Evolutionary conservation across 2,797 vertebrate genomes (phyloP), one percentile per base, ranked within the genome.

Genomic region (Melanogrammus aeglefinus): DNA sequence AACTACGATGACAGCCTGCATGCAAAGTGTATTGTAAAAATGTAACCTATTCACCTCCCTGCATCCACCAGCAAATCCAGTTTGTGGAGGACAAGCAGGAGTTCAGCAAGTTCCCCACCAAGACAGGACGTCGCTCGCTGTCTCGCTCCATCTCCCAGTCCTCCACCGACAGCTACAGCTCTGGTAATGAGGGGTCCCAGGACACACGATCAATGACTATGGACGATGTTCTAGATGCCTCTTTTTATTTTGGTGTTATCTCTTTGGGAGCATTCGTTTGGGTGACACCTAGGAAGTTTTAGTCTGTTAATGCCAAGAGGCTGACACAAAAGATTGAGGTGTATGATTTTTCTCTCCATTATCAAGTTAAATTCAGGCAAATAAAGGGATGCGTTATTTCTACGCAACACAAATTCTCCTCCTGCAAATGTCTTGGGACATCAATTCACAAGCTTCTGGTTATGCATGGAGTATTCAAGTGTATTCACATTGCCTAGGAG

Each of bases 21-120:
- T 41, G 36, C 36, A 41, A 9, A 29, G 7, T 27, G 21, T 13
- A 14, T 24, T 41, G 9, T 41, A 44, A 74, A 41, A 12, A 31
- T 74, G 18, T 69, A 69, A 78, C n/a, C 24, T 66, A 74, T 72
- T 76, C 2, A 24, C 81, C 70, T 29, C 75, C 79, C 72, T 39
- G n/a, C 24, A 2, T 27, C 24, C 76, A 13, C 29, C 76, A 98
- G 96, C 96, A 98, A 94, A 98, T 98, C 92, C 97, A 98, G 81
- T 98, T 98, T 94, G 96, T 96, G 79, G 97, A 98, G 93, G 97
- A 98, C 90, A 97, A 97, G 94, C 97, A 98, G 89, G 97, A 98
- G 79, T 98, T 98, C 94, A 96, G 94, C 92, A 96, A 95, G 87
- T 98, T 96, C 81, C 97, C 96, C 0, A 98, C 96, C 57, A 98